These are phyloP conservation scores for Clarias gariepinus DNA, from an alignment of 2,113 vertebrate species.

Conservation along the genomic window DNA sequence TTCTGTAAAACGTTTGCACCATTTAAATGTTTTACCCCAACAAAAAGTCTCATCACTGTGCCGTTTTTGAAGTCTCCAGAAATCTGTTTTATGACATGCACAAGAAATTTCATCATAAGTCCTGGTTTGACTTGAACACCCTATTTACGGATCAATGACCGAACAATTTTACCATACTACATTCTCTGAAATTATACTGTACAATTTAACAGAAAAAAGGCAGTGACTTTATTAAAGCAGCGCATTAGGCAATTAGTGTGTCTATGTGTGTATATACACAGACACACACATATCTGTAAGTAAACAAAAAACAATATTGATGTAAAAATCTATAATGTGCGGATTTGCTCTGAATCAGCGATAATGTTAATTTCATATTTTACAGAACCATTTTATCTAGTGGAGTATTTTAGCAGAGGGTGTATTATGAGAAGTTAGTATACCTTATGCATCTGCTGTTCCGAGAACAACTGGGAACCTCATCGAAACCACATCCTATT, in stretches of 20 bases:
- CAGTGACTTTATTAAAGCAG: neutral
- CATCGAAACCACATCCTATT: constrained; percentile 53
- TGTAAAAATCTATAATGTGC: neutral
- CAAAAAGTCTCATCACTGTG: too few species aligned
- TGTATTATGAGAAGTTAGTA: constrained; percentile 43
- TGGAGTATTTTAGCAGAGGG: constrained; percentile 9
- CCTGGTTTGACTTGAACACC: neutral
- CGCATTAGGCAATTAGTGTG: neutral
- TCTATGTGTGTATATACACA: neutral
- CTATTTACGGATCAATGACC: neutral
- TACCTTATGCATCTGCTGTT: constrained; percentile 33
- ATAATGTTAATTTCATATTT: neutral
- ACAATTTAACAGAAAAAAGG: neutral
- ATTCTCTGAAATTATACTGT: neutral
- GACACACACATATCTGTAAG: too few species aligned
- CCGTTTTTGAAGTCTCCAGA: too few species aligned
- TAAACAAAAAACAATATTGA: too few species aligned
- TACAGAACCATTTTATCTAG: neutral
- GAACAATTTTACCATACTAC: neutral
- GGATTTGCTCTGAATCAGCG: neutral
- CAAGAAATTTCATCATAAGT: too few species aligned
- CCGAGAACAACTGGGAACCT: constrained; percentile 49
- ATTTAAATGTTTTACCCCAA: too few species aligned
- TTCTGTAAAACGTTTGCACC: too few species aligned
- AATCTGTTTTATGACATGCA: too few species aligned